Conservation (phyloP, 2,113 vertebrate species). For the Delphinus delphis region DNA sequence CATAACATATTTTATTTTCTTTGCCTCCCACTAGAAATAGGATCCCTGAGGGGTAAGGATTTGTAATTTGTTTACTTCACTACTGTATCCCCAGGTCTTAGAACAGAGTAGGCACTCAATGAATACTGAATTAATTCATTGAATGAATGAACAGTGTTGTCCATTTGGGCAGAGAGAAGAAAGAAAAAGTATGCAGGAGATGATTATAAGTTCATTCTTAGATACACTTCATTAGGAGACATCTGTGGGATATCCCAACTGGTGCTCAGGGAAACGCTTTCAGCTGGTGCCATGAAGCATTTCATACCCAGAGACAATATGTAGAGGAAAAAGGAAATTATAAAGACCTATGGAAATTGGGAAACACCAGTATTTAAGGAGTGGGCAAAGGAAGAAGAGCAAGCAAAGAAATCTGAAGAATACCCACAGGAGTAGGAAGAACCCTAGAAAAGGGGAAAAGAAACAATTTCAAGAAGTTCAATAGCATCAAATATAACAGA, state of each 20-base stretch:
- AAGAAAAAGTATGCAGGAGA: neutral
- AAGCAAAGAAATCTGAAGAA: neutral
- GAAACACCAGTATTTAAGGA: slow-evolving; percentile 20
- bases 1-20: neutral
- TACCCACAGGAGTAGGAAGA: neutral
- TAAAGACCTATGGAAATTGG: neutral
- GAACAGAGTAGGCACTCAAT: neutral
- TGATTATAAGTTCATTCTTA: neutral
- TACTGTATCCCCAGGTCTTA: neutral
- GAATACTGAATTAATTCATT: neutral
- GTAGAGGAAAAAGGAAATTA: neutral
- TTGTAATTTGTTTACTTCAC: slow-evolving; percentile 14
- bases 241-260: neutral
- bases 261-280: neutral
- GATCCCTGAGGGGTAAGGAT: neutral
- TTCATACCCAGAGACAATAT: neutral
- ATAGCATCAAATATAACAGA: neutral
- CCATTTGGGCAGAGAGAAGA: neutral
- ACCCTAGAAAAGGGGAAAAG: neutral
- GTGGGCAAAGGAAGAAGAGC: neutral
- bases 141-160: neutral
- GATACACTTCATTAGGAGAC: neutral
- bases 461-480: neutral
- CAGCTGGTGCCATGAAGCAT: neutral
- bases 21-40: neutral